Percentiles rank a stretch among this genome's conserved stretches.
Conservation (phyloP, 2,888 invertebrate genomes). For the Punctoribates punctum region DNA sequence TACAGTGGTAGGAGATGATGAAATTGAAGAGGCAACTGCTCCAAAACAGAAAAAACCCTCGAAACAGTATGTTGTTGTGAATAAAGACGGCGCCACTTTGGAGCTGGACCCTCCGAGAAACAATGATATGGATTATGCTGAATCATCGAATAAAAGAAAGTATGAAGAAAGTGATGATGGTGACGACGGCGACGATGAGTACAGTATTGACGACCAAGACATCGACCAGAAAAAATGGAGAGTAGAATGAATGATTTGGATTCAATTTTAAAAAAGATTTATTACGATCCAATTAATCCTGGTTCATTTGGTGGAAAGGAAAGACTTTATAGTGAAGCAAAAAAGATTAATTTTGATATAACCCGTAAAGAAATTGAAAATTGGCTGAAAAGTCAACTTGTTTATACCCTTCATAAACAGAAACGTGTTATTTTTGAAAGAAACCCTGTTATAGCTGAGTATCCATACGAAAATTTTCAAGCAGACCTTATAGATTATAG, state of each 20-base stretch:
- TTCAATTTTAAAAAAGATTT: not conserved
- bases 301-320: not conserved
- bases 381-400: slow-evolving; percentile 8
- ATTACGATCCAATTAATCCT: not conserved
- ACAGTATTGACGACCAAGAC: not conserved
- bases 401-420: slow-evolving; percentile 37
- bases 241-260: not conserved
- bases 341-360: not conserved
- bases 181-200: not conserved
- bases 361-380: not conserved
- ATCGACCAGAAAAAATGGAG: not conserved
- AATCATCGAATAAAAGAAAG: no score
- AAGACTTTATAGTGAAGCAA: not conserved
- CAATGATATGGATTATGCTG: no score
- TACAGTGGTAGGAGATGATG: no score
- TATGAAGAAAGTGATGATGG: no score
- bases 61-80: no score
- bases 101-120: no score
- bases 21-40: no score
- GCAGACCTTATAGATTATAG: slow-evolving; percentile 46
- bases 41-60: no score
- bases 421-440: not conserved
- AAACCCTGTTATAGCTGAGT: slow-evolving; percentile 42
- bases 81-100: no score
- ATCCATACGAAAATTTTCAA: slow-evolving; percentile 47